These are phyloP conservation scores for Ceratosolen solmsi DNA, from an alignment of 1,140 invertebrate species.

Conservation along the genomic window DNA sequence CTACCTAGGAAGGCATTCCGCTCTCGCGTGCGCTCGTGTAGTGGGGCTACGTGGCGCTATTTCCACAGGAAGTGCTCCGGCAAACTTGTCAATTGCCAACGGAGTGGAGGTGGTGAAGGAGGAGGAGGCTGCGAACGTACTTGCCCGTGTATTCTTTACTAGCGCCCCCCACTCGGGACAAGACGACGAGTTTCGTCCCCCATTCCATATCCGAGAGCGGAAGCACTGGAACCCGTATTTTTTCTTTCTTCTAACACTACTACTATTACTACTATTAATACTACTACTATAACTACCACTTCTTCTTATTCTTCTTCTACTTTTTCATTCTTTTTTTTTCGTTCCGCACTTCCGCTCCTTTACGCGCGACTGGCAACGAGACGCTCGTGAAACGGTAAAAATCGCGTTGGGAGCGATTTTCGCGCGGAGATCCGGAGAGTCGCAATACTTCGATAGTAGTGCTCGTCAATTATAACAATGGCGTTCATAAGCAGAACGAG, in stretches of 20 bases:
- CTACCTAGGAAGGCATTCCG: slow-evolving; percentile 52
- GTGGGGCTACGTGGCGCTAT: slow-evolving; percentile 14
- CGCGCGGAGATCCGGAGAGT: too few relatives aligned
- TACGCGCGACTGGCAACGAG: not conserved
- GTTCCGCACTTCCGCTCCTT: not conserved
- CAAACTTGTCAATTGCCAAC: slow-evolving; percentile 20
- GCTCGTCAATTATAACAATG: too few relatives aligned
- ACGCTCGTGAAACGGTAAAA: not conserved
- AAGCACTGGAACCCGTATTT: not conserved
- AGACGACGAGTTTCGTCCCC: not conserved
- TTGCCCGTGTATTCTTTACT: not conserved
- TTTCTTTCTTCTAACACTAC: not conserved
- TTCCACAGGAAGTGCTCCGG: slow-evolving; percentile 27
- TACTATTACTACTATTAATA: too few relatives aligned
- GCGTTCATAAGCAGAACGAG: not conserved
- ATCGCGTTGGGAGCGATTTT: not conserved
- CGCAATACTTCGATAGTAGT: too few relatives aligned
- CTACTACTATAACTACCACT: too few relatives aligned
- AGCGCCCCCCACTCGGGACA: not conserved
- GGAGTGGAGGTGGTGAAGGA: not conserved
- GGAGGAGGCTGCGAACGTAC: not conserved
- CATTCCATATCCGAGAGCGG: not conserved
- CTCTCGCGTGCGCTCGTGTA: not conserved
- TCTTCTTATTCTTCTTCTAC: not conserved
- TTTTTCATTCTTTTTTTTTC: not conserved